A percentile compares a stretch with the other conserved stretches of the same genome.
Conservation (phyloP, 2,113 vertebrate species). For the Ammodytes dubius region DNA sequence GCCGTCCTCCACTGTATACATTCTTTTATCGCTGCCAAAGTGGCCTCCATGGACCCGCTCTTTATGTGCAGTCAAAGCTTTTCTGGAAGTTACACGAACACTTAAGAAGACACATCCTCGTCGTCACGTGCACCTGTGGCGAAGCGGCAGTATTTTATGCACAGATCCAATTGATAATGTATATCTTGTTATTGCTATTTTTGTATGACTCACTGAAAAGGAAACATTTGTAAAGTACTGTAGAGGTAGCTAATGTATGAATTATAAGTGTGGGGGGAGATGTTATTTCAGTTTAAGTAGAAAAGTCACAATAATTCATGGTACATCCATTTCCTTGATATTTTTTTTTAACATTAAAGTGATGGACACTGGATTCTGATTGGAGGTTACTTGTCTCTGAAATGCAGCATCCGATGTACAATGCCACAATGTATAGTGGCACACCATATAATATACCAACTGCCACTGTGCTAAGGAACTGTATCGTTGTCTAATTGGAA, state of each 20-base stretch:
- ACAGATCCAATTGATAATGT: conserved; percentile 69
- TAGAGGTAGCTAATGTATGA: conserved; percentile 63
- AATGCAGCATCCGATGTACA: background rate
- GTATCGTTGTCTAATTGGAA: background rate
- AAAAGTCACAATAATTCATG: background rate
- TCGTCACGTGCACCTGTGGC: conserved; percentile 53
- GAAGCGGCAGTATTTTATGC: conserved; percentile 71
- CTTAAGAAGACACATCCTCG: conserved; percentile 74
- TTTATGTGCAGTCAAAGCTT: conserved; percentile 90
- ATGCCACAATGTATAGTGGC: background rate
- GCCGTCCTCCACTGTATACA: conserved; percentile 94
- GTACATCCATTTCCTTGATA: conserved; percentile 17
- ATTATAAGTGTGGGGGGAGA: background rate
- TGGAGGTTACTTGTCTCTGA: background rate
- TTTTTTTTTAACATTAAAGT: background rate
- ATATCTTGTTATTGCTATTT: conserved; percentile 82
- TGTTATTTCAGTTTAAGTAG: conserved; percentile 5
- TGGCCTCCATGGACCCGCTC: conserved; percentile 93
- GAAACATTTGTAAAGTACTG: conserved; percentile 53
- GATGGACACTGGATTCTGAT: background rate
- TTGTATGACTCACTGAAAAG: conserved; percentile 75
- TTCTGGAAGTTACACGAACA: conserved; percentile 87
- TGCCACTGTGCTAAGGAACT: conserved; percentile 27
- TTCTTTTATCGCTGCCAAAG: conserved; percentile 94
- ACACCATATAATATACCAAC: conserved; percentile 11